A percentile compares a stretch with the other conserved stretches of the same genome.
These are phyloP conservation scores for Leptopterna dolabrata DNA, from an alignment of 2,888 invertebrate genomes.

Conservation along the genomic window DNA sequence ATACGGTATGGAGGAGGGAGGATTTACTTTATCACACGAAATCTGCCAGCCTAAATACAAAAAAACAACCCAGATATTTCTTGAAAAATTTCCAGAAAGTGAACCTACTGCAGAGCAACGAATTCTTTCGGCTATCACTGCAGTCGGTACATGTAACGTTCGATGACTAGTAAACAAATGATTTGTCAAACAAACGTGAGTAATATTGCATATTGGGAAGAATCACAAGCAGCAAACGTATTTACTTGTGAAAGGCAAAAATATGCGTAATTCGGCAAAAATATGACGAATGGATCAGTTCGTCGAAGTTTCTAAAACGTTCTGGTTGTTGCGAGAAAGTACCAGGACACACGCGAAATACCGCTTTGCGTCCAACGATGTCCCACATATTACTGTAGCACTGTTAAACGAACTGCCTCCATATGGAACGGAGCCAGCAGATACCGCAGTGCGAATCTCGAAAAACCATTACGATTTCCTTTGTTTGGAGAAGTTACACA, in stretches of 20 bases:
- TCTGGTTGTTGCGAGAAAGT: not conserved
- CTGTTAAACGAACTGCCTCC: slow-evolving; percentile 31
- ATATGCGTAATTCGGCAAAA: slow-evolving; percentile 5
- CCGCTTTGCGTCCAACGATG: slow-evolving; percentile 31
- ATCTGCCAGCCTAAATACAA: too few species aligned
- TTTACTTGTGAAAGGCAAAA: slow-evolving; percentile 12
- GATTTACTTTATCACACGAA: too few species aligned
- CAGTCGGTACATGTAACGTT: not conserved
- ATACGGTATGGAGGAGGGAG: too few species aligned
- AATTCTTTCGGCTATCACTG: too few species aligned
- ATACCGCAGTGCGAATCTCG: slow-evolving; percentile 33
- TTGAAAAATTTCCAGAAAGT: too few species aligned
- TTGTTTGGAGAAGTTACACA: too few species aligned
- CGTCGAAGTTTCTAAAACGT: too few species aligned
- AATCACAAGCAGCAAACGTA: not conserved
- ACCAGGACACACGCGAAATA: slow-evolving; percentile 23
- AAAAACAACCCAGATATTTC: too few species aligned
- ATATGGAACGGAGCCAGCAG: slow-evolving; percentile 24
- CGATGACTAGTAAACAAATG: not conserved
- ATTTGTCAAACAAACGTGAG: not conserved
- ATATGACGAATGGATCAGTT: too few species aligned
- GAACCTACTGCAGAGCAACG: too few species aligned
- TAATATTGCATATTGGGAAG: slow-evolving; percentile 21
- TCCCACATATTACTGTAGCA: slow-evolving; percentile 24
- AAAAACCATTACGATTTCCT: too few species aligned